These are phyloP conservation scores for Aphaenogaster ashmeadi DNA, from an alignment of 1,140 invertebrate species.

Conservation along the genomic window DNA sequence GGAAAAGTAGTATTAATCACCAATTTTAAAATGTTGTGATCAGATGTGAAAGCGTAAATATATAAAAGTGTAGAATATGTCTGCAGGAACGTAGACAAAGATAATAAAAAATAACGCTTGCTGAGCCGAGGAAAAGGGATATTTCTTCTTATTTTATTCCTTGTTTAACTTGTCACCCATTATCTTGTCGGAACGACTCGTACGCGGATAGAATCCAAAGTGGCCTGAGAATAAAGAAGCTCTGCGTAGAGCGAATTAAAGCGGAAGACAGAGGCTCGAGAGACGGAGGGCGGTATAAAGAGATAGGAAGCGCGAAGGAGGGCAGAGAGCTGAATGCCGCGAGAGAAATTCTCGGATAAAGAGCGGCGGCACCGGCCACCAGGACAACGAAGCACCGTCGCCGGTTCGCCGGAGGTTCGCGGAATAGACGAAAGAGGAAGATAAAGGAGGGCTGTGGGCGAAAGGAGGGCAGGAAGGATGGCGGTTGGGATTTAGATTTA, in stretches of 20 bases:
- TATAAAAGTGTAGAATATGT: not conserved
- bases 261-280: slow-evolving; percentile 47
- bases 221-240: slow-evolving; percentile 35
- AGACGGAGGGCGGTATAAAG: slow-evolving; percentile 28
- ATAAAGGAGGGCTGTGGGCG: slow-evolving; percentile 53
- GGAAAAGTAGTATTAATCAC: not conserved
- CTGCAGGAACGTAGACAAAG: not conserved
- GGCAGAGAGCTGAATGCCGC: slow-evolving; percentile 30
- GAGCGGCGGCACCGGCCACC: slow-evolving; percentile 7
- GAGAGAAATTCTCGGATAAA: slow-evolving; percentile 48
- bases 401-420: not conserved
- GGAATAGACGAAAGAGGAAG: slow-evolving; percentile 62
- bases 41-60: not conserved
- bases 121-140: not conserved
- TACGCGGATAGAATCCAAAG: slow-evolving; percentile 57
- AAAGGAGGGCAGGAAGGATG: slow-evolving; percentile 69
- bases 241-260: slow-evolving; percentile 51
- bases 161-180: slow-evolving; percentile 47
- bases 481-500: slow-evolving; percentile 79
- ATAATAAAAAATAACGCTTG: slow-evolving; percentile 7
- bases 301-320: slow-evolving; percentile 41
- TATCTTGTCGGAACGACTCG: slow-evolving; percentile 55
- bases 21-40: not conserved
- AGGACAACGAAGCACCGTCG: slow-evolving; percentile 13
- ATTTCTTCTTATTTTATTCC: slow-evolving; percentile 38